Evolutionary conservation across 2,797 vertebrate species (phyloP).

Genomic region (Parauchenoglanis punctatus): DNA sequence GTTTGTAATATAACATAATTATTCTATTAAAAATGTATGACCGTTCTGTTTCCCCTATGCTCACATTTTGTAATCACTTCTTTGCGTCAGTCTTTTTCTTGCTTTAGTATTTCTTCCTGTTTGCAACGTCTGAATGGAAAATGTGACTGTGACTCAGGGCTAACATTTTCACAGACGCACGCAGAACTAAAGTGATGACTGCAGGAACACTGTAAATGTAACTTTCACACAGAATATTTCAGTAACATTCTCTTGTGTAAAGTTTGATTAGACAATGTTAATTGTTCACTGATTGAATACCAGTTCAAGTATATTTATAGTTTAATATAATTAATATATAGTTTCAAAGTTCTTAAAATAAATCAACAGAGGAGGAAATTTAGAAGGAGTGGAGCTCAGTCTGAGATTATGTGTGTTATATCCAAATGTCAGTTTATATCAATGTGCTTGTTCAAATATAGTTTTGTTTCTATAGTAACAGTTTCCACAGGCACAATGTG

Average conservation of each 20-base stretch:
- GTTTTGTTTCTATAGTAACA: conserved; percentile 2
- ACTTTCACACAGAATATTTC: not conserved
- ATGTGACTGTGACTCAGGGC: conserved; percentile 18
- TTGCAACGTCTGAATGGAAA: conserved; percentile 17
- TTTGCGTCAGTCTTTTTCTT: not conserved
- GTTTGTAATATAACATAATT: not conserved
- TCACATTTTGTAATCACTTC: not conserved
- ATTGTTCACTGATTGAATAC: not conserved
- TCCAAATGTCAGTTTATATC: too few species aligned
- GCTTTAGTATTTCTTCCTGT: not conserved
- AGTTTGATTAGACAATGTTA: not conserved
- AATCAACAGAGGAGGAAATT: not conserved
- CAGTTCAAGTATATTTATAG: not conserved
- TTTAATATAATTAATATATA: too few species aligned
- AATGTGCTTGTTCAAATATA: not conserved
- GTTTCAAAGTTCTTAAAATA: not conserved
- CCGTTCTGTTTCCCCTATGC: not conserved
- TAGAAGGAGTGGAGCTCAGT: not conserved
- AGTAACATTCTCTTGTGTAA: not conserved
- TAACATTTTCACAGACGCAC: not conserved
- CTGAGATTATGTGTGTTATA: not conserved
- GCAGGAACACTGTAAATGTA: not conserved
- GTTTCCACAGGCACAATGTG: not conserved
- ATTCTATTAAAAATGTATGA: not conserved
- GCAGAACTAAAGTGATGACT: not conserved